Conservation (phyloP, 2,113 vertebrate genomes). For the Tragelaphus buxtoni region DNA sequence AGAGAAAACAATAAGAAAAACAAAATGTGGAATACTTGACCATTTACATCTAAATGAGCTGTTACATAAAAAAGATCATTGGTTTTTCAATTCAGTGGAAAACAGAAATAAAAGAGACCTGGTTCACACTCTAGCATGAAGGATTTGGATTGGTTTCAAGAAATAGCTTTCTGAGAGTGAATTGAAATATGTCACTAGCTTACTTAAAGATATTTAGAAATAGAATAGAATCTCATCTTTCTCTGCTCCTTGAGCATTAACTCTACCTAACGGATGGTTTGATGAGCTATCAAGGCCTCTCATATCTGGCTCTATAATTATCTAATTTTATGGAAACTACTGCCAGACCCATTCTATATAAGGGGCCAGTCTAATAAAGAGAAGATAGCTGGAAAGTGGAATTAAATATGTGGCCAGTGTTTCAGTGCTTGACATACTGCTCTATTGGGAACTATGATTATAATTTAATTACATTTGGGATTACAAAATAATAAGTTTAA, state of each 20-base stretch:
- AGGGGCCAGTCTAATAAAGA: neutral
- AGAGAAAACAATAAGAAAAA: neutral
- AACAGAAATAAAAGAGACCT: slow-evolving; percentile 5
- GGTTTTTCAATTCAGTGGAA: neutral
- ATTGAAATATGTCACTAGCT: slow-evolving; percentile 15
- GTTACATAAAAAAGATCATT: slow-evolving; percentile 11
- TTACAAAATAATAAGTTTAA: slow-evolving; percentile 17
- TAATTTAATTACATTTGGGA: neutral
- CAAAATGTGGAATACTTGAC: neutral
- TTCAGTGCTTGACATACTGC: neutral
- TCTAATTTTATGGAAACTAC: neutral
- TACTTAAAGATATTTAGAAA: slow-evolving; percentile 40
- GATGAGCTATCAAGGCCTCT: neutral
- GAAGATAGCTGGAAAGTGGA: neutral
- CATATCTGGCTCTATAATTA: neutral
- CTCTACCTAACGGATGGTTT: neutral
- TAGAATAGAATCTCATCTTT: slow-evolving; percentile 24
- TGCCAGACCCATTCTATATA: neutral
- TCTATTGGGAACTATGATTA: neutral
- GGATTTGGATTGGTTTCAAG: slow-evolving; percentile 25
- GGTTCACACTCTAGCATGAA: slow-evolving; percentile 5
- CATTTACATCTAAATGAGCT: slow-evolving; percentile 7
- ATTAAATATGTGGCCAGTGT: neutral
- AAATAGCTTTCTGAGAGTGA: slow-evolving; percentile 42
- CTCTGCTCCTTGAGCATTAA: neutral